Conservation (phyloP, 2,888 invertebrate species). For the Troglohyphantes excavatus region DNA sequence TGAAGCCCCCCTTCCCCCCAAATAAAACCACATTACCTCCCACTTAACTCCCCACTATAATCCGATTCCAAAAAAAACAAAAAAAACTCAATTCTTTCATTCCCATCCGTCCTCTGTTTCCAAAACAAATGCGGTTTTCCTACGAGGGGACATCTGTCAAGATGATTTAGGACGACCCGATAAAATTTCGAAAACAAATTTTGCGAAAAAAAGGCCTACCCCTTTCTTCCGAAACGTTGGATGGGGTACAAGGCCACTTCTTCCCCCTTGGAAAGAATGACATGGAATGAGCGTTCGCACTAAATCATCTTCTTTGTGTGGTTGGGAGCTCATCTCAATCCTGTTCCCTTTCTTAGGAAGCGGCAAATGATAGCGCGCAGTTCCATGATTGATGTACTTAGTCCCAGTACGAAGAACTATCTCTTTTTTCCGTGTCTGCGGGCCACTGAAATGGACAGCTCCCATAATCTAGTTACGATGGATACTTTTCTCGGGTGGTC, state of each 20-base stretch:
- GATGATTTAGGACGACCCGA: constrained; percentile 43
- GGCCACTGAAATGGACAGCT: constrained; percentile 29
- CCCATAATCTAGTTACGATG: constrained; percentile 63
- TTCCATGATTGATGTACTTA: constrained; percentile 57
- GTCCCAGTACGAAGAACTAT: constrained; percentile 53
- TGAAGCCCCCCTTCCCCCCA: too few relatives aligned
- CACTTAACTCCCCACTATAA: background rate
- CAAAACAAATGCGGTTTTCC: constrained; percentile 29
- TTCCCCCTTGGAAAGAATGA: constrained; percentile 31
- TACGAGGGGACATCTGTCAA: constrained; percentile 22
- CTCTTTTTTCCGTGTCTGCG: constrained; percentile 20
- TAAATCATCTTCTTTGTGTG: constrained; percentile 69
- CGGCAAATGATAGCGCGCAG: constrained; percentile 63
- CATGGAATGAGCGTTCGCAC: constrained; percentile 57
- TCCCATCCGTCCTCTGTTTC: background rate
- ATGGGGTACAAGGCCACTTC: constrained; percentile 2
- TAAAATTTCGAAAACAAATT: constrained; percentile 33
- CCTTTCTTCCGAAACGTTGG: constrained; percentile 18
- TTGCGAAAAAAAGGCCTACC: constrained; percentile 13
- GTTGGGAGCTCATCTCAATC: constrained; percentile 49
- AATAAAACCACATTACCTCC: background rate
- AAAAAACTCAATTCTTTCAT: background rate
- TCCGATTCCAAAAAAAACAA: background rate
- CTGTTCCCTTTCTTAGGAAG: constrained; percentile 42
- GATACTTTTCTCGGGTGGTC: constrained; percentile 45